Conservation (phyloP, 2,888 invertebrate species). For the Coleophora deauratella region DNA sequence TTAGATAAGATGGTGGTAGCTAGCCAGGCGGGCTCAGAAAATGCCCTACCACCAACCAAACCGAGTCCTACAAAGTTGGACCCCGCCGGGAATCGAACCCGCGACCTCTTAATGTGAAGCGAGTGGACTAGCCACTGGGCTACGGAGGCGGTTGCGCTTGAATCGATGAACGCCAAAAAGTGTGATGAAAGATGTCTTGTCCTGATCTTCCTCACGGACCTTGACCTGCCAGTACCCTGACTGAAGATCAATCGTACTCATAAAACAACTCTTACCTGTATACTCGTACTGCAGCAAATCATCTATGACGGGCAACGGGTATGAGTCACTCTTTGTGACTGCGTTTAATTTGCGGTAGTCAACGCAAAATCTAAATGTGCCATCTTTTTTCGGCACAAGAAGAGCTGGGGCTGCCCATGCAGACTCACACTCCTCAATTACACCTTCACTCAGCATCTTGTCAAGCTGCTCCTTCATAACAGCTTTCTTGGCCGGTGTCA, state of each 20-base stretch:
- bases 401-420: constrained; percentile 34
- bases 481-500: constrained; percentile 13
- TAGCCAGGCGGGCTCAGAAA: no score
- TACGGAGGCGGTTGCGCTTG: no score
- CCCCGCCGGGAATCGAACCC: no score
- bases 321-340: constrained; percentile 17
- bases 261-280: constrained; percentile 27
- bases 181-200: constrained; percentile 26
- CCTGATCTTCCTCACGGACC: constrained; percentile 15
- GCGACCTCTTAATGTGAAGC: constrained; percentile 13
- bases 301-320: constrained; percentile 14
- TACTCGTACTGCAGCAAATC: constrained; percentile 22
- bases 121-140: no score
- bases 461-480: constrained; percentile 20
- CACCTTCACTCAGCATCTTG: constrained; percentile 24
- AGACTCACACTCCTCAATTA: constrained; percentile 39
- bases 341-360: constrained; percentile 1
- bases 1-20: no score
- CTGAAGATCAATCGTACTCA: constrained; percentile 31
- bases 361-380: constrained; percentile 1
- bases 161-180: no score
- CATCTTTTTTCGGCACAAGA: constrained; percentile 19
- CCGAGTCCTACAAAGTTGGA: no score
- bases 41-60: no score
- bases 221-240: constrained; percentile 34